These are phyloP conservation scores for Leptinotarsa undecemlineata DNA, from an alignment of 1,140 invertebrate genomes.

Conservation along the genomic window DNA sequence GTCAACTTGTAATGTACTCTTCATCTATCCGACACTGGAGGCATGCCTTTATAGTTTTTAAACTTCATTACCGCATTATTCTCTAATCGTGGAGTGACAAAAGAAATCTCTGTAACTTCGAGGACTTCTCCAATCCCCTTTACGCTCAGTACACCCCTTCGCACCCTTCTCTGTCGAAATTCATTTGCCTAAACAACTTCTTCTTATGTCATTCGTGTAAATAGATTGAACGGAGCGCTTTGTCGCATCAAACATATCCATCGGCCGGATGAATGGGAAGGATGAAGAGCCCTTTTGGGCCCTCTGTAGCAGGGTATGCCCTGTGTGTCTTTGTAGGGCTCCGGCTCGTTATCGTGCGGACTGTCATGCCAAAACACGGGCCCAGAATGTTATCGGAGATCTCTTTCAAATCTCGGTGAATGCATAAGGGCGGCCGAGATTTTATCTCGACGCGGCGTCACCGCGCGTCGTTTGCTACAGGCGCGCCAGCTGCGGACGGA, in stretches of 20 bases:
- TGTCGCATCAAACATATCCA: slow-evolving; percentile 33
- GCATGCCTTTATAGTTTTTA: no score
- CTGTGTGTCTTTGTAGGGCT: slow-evolving; percentile 47
- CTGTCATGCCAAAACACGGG: slow-evolving; percentile 58
- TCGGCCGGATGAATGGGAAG: slow-evolving; percentile 34
- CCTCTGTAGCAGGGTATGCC: slow-evolving; percentile 18
- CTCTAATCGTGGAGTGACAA: no score
- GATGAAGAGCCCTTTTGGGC: slow-evolving; percentile 43
- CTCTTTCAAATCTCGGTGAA: slow-evolving; percentile 58
- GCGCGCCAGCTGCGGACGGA: slow-evolving; percentile 51
- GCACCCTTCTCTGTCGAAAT: not conserved
- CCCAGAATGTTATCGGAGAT: slow-evolving; percentile 56
- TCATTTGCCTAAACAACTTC: slow-evolving; percentile 25
- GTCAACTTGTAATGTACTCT: no score
- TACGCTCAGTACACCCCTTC: not conserved
- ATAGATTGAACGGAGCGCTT: slow-evolving; percentile 26
- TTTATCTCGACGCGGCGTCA: slow-evolving; percentile 45
- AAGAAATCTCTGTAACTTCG: no score
- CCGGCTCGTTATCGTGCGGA: slow-evolving; percentile 54
- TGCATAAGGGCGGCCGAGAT: slow-evolving; percentile 55
- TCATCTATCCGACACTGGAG: no score
- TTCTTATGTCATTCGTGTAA: slow-evolving; percentile 17
- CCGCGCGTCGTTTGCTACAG: slow-evolving; percentile 50
- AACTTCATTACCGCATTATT: no score
- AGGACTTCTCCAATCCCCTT: no score